Evolutionary conservation across 2,888 invertebrate species (phyloP).

Genomic region (Polietes domitor): DNA sequence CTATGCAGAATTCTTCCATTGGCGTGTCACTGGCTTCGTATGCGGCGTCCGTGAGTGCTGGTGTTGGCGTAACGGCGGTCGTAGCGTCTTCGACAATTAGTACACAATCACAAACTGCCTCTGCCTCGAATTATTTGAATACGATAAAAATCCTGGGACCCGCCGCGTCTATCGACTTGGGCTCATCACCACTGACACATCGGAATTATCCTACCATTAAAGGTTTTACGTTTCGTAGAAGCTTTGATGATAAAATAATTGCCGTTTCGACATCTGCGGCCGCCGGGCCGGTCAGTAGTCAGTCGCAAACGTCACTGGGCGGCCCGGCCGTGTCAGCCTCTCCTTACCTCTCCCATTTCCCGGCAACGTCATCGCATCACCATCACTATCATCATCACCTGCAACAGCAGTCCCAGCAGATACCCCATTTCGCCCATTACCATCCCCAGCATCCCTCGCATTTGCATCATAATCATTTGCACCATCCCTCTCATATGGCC

Average conservation of each 20-base stretch:
- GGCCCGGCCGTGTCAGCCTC: constrained; percentile 65
- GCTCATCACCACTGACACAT: constrained; percentile 77
- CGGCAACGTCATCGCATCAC: constrained; percentile 62
- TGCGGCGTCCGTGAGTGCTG: constrained; percentile 29
- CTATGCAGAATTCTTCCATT: constrained; percentile 70
- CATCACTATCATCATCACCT: constrained; percentile 72
- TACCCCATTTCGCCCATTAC: constrained; percentile 68
- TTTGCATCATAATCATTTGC: constrained; percentile 73
- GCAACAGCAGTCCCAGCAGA: constrained; percentile 71
- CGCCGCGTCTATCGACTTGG: constrained; percentile 77
- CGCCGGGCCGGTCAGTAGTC: constrained; percentile 57
- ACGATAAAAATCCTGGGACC: constrained; percentile 76
- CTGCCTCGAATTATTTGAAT: constrained; percentile 72
- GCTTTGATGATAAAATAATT: constrained; percentile 79
- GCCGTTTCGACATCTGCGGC: constrained; percentile 61
- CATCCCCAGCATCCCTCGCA: constrained; percentile 68
- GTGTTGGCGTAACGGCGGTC: constrained; percentile 38
- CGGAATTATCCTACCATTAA: constrained; percentile 77
- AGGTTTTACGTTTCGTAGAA: constrained; percentile 78
- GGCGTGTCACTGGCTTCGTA: constrained; percentile 66
- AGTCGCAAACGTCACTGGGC: constrained; percentile 63
- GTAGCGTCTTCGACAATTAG: constrained; percentile 39
- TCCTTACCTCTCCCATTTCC: constrained; percentile 63
- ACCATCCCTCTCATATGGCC: constrained; percentile 65
- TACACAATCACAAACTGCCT: constrained; percentile 62